Evolutionary conservation across 2,888 invertebrate genomes (phyloP), one percentile per base, ranked within the genome.

Genomic region (Serrognathus titanus): DNA sequence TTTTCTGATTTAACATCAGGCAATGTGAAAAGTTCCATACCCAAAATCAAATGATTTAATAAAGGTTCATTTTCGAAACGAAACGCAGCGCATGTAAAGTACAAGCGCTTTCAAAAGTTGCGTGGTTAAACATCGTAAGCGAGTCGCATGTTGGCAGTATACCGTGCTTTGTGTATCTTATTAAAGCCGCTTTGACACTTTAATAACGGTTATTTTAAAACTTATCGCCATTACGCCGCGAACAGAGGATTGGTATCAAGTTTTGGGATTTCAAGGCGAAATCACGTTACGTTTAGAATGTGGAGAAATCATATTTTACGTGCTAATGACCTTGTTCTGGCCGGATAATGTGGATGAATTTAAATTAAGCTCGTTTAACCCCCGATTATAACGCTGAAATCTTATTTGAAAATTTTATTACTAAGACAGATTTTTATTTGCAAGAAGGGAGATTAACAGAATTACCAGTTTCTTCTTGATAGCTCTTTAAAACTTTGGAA

Each of bases 141-240:
- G 55, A 58, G 55, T 69, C 51, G 68, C 68, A 68, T 66, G 67
- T 60, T 63, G 52, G 51, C 62, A 59, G 60, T 62, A 61, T 66
- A 54, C 55, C 65, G 62, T 65, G 66, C 63, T 64, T 66, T 67
- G 67, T 72, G 66, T 69, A 70, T 69, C 71, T 69, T 69, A 72
- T 72, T 71, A 71, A 68, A 67, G 65, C 68, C 65, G 61, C 64
- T 71, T 69, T 71, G 71, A 71, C 72, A 70, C 69, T 70, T 69
- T 74, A 72, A 73, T 73, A 72, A 74, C 69, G 62, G 71, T 71
- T 69, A 70, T 73, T 72, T 68, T 55, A 63, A 64, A 70, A 69
- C 65, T 70, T 71, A 70, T 73, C 69, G 70, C 66, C 66, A 59
- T 65, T 61, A 48, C 51, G 58, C 56, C 57, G 60, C 53, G 56